These are phyloP conservation scores for Neopelma chrysocephalum DNA, from an alignment of 2,797 vertebrate species.

Conservation along the genomic window DNA sequence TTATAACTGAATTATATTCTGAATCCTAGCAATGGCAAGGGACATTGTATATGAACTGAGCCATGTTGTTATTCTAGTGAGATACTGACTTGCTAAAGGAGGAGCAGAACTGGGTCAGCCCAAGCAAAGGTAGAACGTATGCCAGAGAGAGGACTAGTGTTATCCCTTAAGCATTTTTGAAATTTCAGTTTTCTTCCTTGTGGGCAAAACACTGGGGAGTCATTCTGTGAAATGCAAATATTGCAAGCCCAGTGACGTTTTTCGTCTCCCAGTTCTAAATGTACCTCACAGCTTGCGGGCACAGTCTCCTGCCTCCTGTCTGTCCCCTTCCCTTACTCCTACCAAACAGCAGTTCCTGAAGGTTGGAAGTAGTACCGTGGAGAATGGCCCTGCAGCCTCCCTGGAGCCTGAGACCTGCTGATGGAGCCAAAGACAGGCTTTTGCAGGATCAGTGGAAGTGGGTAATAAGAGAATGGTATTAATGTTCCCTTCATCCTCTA, in stretches of 20 bases:
- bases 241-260: accelerated
- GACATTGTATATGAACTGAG: neutral
- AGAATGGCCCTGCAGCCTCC: neutral
- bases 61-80: neutral
- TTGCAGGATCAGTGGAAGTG: neutral
- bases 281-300: neutral
- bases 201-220: neutral
- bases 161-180: neutral
- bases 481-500: neutral
- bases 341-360: neutral
- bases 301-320: neutral
- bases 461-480: neutral
- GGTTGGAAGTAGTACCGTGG: accelerated
- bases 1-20: slow-evolving; percentile 4
- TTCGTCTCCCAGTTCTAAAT: neutral
- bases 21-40: neutral
- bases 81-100: neutral
- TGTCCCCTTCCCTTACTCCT: neutral
- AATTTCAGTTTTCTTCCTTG: neutral
- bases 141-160: neutral
- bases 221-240: neutral
- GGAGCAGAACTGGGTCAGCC: slow-evolving; percentile 5
- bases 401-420: neutral
- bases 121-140: neutral
- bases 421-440: neutral